A percentile compares a stretch with the other conserved stretches of the same genome.
These are phyloP conservation scores for Andrena trimmerana DNA, from an alignment of 2,888 invertebrate genomes.

Conservation along the genomic window DNA sequence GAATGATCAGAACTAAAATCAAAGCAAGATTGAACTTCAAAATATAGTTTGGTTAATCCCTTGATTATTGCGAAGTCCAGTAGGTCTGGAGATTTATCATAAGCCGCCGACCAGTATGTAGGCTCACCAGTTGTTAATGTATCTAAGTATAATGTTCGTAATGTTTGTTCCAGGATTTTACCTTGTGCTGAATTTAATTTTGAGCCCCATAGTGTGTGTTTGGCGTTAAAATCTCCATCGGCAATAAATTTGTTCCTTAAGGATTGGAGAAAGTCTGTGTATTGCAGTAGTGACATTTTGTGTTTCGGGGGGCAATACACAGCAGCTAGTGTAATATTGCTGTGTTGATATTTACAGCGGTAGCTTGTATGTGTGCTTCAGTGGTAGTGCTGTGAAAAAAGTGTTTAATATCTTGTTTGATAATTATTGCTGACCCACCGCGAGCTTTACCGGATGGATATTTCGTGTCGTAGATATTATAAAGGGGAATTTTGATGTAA, in stretches of 20 bases:
- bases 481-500: too few species aligned
- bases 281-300: slow-evolving; percentile 58
- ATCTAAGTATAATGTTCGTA: not conserved
- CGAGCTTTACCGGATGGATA: too few species aligned
- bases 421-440: too few species aligned
- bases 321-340: slow-evolving; percentile 53
- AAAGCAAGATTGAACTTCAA: slow-evolving; percentile 41
- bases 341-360: slow-evolving; percentile 41
- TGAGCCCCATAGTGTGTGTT: slow-evolving; percentile 65
- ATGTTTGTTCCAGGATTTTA: too few species aligned
- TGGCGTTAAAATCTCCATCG: slow-evolving; percentile 63
- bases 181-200: too few species aligned
- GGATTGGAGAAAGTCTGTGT: slow-evolving; percentile 50
- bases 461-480: too few species aligned
- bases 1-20: slow-evolving; percentile 62
- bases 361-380: slow-evolving; percentile 13
- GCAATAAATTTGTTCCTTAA: slow-evolving; percentile 58
- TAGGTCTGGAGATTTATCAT: slow-evolving; percentile 64
- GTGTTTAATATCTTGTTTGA: too few species aligned
- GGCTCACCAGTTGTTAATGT: slow-evolving; percentile 63
- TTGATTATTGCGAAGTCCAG: slow-evolving; percentile 50
- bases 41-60: slow-evolving; percentile 36
- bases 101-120: slow-evolving; percentile 69
- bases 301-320: slow-evolving; percentile 70
- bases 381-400: not conserved